Percentiles rank a stretch among this genome's conserved stretches.
phyloP scores from a whole-genome alignment of 2,113 vertebrate genomes.

The Colaptes auratus region DNA sequence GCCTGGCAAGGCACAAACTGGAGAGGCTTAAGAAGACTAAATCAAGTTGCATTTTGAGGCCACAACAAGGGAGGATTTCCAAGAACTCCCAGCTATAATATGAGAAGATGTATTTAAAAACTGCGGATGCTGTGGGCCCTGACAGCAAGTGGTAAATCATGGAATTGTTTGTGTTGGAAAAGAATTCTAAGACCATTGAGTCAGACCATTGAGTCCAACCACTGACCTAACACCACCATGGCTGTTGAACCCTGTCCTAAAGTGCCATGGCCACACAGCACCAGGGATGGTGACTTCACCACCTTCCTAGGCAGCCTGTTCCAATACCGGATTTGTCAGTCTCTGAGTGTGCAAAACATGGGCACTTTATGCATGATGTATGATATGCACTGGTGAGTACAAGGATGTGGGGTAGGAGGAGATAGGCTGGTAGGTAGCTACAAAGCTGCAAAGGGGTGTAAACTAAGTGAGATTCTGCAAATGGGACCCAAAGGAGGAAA shows the following conservation, averaged over 20 bases:
- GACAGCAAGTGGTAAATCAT: background rate
- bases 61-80: background rate
- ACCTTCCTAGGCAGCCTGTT: too few species aligned
- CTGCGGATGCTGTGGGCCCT: background rate
- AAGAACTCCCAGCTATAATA: background rate
- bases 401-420: background rate
- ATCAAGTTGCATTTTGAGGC: background rate
- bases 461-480: background rate
- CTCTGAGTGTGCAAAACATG: background rate
- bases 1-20: background rate
- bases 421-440: background rate
- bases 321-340: background rate
- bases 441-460: background rate
- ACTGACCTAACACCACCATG: too few species aligned
- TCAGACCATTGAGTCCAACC: too few species aligned
- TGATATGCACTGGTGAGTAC: accelerated
- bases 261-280: too few species aligned
- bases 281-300: too few species aligned
- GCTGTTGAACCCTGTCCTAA: too few species aligned
- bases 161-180: too few species aligned
- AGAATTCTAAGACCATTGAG: too few species aligned
- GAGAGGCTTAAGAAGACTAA: background rate
- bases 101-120: background rate
- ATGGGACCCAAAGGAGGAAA: background rate
- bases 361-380: background rate